Evolutionary conservation across 1,140 invertebrate species (phyloP).

Genomic region (Idris sp.): DNA sequence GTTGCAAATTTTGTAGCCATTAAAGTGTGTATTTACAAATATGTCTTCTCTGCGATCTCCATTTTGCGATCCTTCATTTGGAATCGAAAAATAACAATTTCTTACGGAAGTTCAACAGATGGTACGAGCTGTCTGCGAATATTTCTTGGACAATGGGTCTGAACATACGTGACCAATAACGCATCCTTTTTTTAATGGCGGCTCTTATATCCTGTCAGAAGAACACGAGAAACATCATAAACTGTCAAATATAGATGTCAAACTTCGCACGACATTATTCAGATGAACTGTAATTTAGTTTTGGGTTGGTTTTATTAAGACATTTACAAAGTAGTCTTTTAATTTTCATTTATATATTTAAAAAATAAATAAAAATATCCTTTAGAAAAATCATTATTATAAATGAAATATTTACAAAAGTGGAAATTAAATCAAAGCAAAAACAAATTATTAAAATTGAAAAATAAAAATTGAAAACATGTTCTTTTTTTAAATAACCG

Average conservation of each 20-base stretch:
- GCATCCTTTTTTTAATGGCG: slow-evolving; percentile 45
- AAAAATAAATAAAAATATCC: too few relatives aligned
- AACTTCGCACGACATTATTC: background rate
- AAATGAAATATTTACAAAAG: too few relatives aligned
- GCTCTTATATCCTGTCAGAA: slow-evolving; percentile 40
- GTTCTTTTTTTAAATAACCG: too few relatives aligned
- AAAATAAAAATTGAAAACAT: too few relatives aligned
- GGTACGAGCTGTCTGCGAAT: slow-evolving; percentile 51
- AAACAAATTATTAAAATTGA: too few relatives aligned
- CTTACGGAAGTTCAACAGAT: slow-evolving; percentile 60
- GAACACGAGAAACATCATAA: slow-evolving; percentile 23
- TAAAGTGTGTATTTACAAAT: slow-evolving; percentile 13
- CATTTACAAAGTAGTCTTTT: too few relatives aligned
- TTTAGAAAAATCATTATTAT: too few relatives aligned
- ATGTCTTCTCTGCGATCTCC: slow-evolving; percentile 22
- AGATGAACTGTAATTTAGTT: slow-evolving; percentile 13
- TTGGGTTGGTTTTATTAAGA: too few relatives aligned
- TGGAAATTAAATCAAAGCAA: too few relatives aligned
- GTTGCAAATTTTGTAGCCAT: background rate
- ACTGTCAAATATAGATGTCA: slow-evolving; percentile 48
- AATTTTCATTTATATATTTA: too few relatives aligned
- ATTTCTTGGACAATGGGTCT: slow-evolving; percentile 41
- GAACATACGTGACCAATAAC: slow-evolving; percentile 51
- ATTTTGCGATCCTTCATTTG: slow-evolving; percentile 38
- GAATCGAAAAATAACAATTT: slow-evolving; percentile 51